Evolutionary conservation across 2,888 invertebrate genomes (phyloP).

Genomic region (Smittia sp.): DNA sequence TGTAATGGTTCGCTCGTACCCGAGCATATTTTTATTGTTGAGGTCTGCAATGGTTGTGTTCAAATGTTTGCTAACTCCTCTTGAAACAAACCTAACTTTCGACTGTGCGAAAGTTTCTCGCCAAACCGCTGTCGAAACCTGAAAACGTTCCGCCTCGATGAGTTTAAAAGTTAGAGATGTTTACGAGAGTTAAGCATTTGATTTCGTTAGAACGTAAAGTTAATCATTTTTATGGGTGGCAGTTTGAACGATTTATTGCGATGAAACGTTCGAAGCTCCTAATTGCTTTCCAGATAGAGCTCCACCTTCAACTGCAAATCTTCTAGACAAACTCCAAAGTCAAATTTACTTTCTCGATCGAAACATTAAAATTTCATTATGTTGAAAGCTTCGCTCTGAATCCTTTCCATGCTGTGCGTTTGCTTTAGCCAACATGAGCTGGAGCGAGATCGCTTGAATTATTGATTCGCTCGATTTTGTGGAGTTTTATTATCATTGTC

Average conservation of each 20-base stretch:
- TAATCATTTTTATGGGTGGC: background rate
- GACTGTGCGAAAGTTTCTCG: background rate
- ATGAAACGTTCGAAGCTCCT: background rate
- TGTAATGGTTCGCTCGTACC: background rate
- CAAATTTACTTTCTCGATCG: no score
- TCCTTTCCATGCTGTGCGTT: no score
- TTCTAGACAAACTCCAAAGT: no score
- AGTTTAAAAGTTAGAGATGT: background rate
- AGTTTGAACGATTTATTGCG: slow-evolving; percentile 1
- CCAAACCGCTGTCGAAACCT: background rate
- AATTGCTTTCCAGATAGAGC: no score
- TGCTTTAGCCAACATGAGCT: background rate
- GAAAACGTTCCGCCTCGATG: background rate
- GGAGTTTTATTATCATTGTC: slow-evolving; percentile 12
- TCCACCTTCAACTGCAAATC: no score
- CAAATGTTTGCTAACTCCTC: background rate
- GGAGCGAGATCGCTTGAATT: slow-evolving; percentile 19
- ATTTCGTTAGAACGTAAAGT: background rate
- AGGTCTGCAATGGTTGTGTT: background rate
- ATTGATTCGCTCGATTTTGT: slow-evolving; percentile 3
- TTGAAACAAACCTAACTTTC: background rate
- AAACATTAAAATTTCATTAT: no score
- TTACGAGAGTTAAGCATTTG: background rate
- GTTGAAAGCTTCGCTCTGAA: no score
- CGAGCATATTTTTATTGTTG: background rate